Percentiles rank a stretch among this genome's conserved stretches.
phyloP scores from a whole-genome alignment of 2,113 vertebrate genomes.

The Eudorcas thomsonii region DNA sequence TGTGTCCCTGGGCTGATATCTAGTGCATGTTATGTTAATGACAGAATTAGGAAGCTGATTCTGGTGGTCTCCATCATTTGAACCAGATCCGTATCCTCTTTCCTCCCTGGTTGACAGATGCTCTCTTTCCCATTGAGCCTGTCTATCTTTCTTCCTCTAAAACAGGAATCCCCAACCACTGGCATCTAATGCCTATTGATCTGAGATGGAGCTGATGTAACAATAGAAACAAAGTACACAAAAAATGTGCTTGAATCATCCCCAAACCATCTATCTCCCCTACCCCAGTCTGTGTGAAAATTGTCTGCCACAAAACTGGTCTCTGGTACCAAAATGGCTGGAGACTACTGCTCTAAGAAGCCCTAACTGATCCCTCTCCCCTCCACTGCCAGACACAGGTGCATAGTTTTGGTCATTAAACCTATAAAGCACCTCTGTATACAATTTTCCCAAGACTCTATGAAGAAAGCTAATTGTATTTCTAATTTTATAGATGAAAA shows the following conservation, averaged over 20 bases:
- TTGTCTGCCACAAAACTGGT: neutral
- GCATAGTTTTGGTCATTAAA: neutral
- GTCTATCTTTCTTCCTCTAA: neutral
- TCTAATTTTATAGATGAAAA: neutral
- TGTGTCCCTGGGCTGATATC: neutral
- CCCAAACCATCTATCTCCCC: neutral
- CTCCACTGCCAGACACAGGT: neutral
- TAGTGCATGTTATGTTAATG: neutral
- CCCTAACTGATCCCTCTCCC: no score
- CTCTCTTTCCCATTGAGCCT: neutral
- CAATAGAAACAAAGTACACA: neutral
- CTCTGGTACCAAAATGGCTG: neutral
- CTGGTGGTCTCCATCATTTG: neutral
- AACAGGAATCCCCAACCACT: neutral
- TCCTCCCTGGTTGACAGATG: neutral
- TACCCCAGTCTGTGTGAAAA: neutral
- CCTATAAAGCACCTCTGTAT: neutral
- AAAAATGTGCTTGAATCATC: neutral
- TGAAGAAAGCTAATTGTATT: neutral
- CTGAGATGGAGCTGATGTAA: neutral
- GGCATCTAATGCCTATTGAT: neutral
- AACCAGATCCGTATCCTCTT: rapidly evolving
- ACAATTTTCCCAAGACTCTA: neutral
- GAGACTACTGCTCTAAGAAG: neutral
- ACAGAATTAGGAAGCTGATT: neutral